Evolutionary conservation across 2,113 vertebrate species (phyloP), one percentile per base, ranked within the genome.

Genomic region (Notechis scutatus): DNA sequence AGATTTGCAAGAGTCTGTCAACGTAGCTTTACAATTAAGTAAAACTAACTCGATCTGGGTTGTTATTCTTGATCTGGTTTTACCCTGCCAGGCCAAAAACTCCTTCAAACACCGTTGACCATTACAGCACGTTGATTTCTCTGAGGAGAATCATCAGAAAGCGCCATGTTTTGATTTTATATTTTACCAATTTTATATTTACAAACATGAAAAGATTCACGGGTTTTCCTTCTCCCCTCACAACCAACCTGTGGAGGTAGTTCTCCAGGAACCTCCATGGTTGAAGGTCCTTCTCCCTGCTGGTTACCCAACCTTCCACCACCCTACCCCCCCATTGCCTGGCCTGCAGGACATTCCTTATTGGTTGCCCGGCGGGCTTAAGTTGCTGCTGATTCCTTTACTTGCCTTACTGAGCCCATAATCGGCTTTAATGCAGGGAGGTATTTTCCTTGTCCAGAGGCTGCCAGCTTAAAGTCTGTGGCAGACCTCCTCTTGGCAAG

Each of bases 391-490:
- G 90, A 94, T 94, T 91, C 85, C 55, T n/a, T 59, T 4, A 1
- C 50, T 69, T 0, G 0, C 0, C 93, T 94, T 95, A 47, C 57
- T 29, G 94, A 91, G 91, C 23, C 87, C n/a, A 9, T 91, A 96
- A 95, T 91, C 61, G 0, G 94, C 15, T 1, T 85, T 94, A 91
- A 95, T 88, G 64, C 29, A 47, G n/a, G 6, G 3, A 3, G 6
- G 1, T 0, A 61, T 88, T 54, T 57, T 61, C 59, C 59, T 21
- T 0, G 74, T 59, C 47, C 90, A n/a, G 92, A 85, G 81, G 89
- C 95, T 95, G 95, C 94, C 96, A 23, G 95, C 95, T 93, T 96
- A 95, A 95, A 0, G 11, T 96, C 85, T 54, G 0, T 85, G 21
- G 74, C 7, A 50, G 0, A 34, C 90, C 55, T 0, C 88, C 57